phyloP scores from a whole-genome alignment of 2,113 vertebrate genomes.

The Colossoma macropomum region DNA sequence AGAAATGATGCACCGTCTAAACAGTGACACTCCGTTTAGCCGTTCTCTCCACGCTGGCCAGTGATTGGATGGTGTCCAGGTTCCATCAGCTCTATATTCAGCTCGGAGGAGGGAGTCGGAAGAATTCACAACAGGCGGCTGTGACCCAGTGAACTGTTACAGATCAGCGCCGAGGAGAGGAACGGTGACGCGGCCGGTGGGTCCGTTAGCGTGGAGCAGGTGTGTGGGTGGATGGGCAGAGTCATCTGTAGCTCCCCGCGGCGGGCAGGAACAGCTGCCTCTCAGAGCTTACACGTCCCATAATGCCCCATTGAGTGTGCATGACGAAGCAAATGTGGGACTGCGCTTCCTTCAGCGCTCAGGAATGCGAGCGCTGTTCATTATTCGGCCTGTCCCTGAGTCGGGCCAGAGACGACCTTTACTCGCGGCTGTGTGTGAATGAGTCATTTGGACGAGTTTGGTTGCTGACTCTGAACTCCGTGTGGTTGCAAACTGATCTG shows the following conservation, averaged over 20 bases:
- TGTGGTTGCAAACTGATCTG: not conserved
- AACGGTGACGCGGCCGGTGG: conserved; percentile 26
- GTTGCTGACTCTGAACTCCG: not conserved
- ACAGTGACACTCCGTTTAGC: too few species aligned
- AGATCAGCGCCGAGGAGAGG: not conserved
- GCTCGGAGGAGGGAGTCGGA: not conserved
- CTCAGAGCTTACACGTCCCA: conserved; percentile 39
- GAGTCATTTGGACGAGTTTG: not conserved
- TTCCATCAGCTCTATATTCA: conserved; percentile 26
- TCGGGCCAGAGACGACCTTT: not conserved
- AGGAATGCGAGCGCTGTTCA: not conserved
- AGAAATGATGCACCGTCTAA: too few species aligned
- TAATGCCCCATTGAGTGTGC: conserved; percentile 26
- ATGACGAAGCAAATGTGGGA: conserved; percentile 38
- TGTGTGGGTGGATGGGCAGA: conserved; percentile 20
- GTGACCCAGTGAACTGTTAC: not conserved
- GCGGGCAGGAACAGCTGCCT: conserved; percentile 34
- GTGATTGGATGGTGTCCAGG: not conserved
- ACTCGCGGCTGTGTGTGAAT: not conserved
- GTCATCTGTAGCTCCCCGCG: not conserved
- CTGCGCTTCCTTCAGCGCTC: not conserved
- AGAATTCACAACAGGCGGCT: not conserved
- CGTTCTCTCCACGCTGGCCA: not conserved
- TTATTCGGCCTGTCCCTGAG: not conserved
- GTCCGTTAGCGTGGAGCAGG: not conserved